A percentile compares a stretch with the other conserved stretches of the same genome.
Evolutionary conservation across 2,888 invertebrate species (phyloP).

Genomic region (Macrophya alboannulata): DNA sequence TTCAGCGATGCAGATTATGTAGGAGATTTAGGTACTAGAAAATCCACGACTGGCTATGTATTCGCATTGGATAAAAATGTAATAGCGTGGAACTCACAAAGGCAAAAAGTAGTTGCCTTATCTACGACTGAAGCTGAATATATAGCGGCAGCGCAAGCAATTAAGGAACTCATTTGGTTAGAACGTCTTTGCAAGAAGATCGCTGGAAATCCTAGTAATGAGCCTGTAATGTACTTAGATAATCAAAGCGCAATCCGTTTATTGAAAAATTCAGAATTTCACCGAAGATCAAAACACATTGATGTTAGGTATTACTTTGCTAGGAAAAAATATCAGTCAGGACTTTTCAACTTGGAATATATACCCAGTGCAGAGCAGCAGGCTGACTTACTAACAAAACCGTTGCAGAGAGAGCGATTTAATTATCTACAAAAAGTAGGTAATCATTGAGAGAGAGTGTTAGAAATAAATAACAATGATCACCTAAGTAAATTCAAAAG

Average conservation of each 20-base stretch:
- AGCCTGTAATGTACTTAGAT: constrained; percentile 24
- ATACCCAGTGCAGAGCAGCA: not conserved
- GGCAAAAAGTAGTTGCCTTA: constrained; percentile 7
- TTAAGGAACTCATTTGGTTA: constrained; percentile 10
- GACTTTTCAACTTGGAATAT: not conserved
- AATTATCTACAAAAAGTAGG: not conserved
- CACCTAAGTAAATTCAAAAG: too few relatives aligned
- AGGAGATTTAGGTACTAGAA: constrained; percentile 15
- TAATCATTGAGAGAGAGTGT: constrained; percentile 6
- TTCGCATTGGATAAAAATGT: not conserved
- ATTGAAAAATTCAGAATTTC: constrained; percentile 18
- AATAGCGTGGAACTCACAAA: constrained; percentile 26
- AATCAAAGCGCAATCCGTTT: constrained; percentile 28
- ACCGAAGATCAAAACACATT: constrained; percentile 17
- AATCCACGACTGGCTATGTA: constrained; percentile 14
- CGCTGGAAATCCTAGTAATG: not conserved
- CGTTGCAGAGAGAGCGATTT: not conserved
- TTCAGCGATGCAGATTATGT: constrained; percentile 28
- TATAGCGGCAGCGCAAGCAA: not conserved
- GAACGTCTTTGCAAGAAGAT: not conserved
- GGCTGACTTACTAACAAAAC: not conserved
- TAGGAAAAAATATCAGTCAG: constrained; percentile 18
- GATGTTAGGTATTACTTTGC: constrained; percentile 35
- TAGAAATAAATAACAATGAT: not conserved
- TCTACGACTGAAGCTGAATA: constrained; percentile 30